Conservation (phyloP, 1,140 invertebrate species). For the Calephelis nemesis region DNA sequence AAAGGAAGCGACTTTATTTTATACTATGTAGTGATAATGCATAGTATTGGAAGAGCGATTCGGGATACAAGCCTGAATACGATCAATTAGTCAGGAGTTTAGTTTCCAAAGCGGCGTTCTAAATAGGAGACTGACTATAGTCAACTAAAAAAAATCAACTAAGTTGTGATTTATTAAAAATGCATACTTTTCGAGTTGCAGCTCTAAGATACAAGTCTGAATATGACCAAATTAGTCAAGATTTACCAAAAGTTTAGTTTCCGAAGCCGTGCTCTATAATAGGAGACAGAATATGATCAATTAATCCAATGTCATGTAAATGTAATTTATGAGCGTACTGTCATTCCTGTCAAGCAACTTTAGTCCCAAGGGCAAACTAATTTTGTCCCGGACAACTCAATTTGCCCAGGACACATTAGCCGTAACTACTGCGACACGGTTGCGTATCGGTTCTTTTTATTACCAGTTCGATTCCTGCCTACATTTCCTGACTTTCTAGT, state of each 20-base stretch:
- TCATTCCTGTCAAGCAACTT: slow-evolving; percentile 33
- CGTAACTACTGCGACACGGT: slow-evolving; percentile 66
- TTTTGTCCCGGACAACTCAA: slow-evolving; percentile 68
- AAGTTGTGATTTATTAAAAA: no score
- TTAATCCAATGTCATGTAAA: slow-evolving; percentile 23
- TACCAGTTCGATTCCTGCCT: slow-evolving; percentile 51
- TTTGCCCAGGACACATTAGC: slow-evolving; percentile 72
- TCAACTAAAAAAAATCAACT: no score
- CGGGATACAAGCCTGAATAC: no score
- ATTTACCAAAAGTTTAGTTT: not conserved
- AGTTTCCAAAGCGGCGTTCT: no score
- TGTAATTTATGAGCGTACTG: slow-evolving; percentile 36
- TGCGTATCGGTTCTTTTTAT: slow-evolving; percentile 63
- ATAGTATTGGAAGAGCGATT: no score
- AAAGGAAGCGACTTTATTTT: no score
- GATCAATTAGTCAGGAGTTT: no score
- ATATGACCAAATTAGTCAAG: no score
- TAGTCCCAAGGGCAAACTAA: slow-evolving; percentile 61
- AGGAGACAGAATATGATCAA: slow-evolving; percentile 3
- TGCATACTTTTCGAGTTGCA: no score
- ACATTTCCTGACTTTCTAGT: slow-evolving; percentile 49
- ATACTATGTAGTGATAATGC: no score
- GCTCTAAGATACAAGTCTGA: no score
- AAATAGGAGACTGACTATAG: no score
- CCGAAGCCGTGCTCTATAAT: not conserved